Conservation (phyloP, 1,140 invertebrate genomes). For the Cheumatopsyche charites region DNA sequence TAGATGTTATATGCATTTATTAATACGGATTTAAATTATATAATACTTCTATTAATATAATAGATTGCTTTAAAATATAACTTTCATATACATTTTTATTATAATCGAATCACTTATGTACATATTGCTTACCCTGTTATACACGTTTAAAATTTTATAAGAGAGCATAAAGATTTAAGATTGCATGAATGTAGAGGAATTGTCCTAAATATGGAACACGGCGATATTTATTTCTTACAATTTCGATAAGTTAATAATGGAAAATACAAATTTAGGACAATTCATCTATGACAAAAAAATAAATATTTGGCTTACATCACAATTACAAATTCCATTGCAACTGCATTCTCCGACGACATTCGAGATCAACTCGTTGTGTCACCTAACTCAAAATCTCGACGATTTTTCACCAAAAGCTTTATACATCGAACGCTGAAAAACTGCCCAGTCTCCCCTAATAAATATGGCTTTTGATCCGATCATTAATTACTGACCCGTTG, state of each 20-base stretch:
- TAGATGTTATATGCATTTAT: neutral
- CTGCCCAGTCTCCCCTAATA: neutral
- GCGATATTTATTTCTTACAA: too few relatives aligned
- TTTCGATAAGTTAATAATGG: too few relatives aligned
- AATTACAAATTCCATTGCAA: too few relatives aligned
- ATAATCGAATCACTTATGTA: constrained; percentile 15
- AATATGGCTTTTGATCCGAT: constrained; percentile 20
- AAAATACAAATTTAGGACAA: too few relatives aligned
- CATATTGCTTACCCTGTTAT: constrained; percentile 35
- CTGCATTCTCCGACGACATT: too few relatives aligned
- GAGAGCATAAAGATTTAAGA: too few relatives aligned
- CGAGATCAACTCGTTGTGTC: too few relatives aligned
- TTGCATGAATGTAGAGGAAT: too few relatives aligned
- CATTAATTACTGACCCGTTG: constrained; percentile 25
- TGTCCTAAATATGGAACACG: too few relatives aligned
- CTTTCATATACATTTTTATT: neutral
- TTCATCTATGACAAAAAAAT: too few relatives aligned
- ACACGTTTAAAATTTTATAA: neutral
- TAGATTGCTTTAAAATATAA: constrained; percentile 21
- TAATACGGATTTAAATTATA: neutral
- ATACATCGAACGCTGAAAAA: neutral
- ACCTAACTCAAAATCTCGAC: too few relatives aligned
- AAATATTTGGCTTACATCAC: too few relatives aligned
- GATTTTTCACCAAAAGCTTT: neutral
- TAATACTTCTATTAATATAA: constrained; percentile 21